Conservation (phyloP, 2,797 vertebrate genomes). For the Enteromius thamalakanensis region DNA sequence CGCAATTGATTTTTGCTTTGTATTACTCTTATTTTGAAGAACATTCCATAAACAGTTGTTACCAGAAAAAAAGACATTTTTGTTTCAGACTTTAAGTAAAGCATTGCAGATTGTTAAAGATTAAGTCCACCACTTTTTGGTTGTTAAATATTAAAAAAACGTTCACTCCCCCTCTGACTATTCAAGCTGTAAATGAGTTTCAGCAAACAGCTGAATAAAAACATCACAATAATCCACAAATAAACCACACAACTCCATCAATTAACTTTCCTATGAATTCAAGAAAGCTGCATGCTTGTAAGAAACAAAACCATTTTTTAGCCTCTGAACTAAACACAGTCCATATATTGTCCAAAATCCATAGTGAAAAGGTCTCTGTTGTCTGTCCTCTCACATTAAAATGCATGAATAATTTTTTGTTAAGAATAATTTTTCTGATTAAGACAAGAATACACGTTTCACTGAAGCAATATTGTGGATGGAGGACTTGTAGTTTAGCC, state of each 20-base stretch:
- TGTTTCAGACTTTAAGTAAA: neutral
- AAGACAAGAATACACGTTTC: too few relatives aligned
- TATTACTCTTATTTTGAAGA: too few relatives aligned
- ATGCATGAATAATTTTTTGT: too few relatives aligned
- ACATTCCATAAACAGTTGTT: too few relatives aligned
- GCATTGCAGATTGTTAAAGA: neutral
- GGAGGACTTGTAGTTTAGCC: too few relatives aligned
- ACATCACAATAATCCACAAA: neutral
- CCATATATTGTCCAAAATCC: too few relatives aligned
- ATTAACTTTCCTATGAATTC: neutral
- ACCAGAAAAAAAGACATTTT: neutral
- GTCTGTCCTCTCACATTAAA: too few relatives aligned
- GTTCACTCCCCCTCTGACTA: neutral
- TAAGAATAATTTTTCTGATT: too few relatives aligned
- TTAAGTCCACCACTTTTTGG: neutral
- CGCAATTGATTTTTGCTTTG: too few relatives aligned
- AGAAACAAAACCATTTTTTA: neutral
- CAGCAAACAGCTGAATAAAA: neutral
- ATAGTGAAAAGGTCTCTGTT: too few relatives aligned
- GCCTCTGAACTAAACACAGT: neutral
- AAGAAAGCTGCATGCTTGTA: neutral
- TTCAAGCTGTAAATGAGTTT: neutral
- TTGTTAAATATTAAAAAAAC: neutral
- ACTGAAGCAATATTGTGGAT: too few relatives aligned
- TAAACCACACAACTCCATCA: neutral